Conservation (phyloP, 2,797 vertebrate species). For the Spondyliosoma cantharus region DNA sequence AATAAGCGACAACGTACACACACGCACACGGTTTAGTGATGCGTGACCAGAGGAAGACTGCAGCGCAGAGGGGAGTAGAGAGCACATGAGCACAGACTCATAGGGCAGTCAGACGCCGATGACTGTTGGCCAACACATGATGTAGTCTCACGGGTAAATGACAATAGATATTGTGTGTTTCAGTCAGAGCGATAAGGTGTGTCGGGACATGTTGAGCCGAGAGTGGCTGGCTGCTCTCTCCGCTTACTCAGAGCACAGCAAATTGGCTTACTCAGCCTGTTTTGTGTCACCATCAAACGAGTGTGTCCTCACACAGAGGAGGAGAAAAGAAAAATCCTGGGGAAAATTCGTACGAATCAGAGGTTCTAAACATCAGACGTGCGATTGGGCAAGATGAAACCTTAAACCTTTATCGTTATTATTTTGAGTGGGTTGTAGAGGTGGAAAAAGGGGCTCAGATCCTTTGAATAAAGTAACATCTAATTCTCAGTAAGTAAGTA, state of each 20-base stretch:
- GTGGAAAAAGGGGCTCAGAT: too few relatives aligned
- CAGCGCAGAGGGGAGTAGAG: background rate
- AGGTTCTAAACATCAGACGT: too few relatives aligned
- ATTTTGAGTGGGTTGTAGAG: too few relatives aligned
- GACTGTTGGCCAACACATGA: background rate
- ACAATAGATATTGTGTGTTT: conserved; percentile 48
- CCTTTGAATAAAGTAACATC: too few relatives aligned
- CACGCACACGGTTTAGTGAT: background rate
- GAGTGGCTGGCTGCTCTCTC: conserved; percentile 62
- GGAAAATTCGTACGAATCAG: background rate
- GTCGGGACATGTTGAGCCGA: conserved; percentile 74
- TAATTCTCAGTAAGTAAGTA: too few relatives aligned
- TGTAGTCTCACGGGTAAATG: background rate
- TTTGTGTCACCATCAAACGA: conserved; percentile 47
- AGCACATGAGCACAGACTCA: background rate
- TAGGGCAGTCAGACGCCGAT: background rate
- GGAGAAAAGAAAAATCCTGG: background rate
- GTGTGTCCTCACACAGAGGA: background rate
- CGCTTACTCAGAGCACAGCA: conserved; percentile 63
- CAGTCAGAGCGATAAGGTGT: conserved; percentile 39
- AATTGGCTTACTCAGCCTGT: conserved; percentile 67
- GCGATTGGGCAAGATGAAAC: too few relatives aligned
- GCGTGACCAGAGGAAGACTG: background rate
- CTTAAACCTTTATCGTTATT: too few relatives aligned
- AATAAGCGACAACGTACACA: background rate